Evolutionary conservation across 2,797 vertebrate species (phyloP), one percentile per base, ranked within the genome.

Genomic region (Bovichtus variegatus): DNA sequence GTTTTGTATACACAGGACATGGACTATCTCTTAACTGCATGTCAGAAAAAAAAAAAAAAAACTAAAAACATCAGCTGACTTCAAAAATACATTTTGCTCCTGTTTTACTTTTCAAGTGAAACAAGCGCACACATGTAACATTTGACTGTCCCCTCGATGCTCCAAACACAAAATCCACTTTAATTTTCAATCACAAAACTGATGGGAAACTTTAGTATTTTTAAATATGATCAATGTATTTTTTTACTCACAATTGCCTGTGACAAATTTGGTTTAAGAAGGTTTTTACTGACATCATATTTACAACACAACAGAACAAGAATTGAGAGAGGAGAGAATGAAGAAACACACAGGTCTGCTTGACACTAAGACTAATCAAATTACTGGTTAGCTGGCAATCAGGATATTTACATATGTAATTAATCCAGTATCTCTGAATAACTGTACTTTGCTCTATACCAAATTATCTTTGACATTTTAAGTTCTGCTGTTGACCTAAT

Each of bases 401-500:
- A 8, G 15, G 41, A 31, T 44, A 57, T 66, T 21, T 46, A 47
- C 1, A 5, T 1, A 40, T 49, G 34, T 34, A 9, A 34, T 34
- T 6, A 8, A 34, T 34, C 34, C 34, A 7, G 31, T 34, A 27
- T 34, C 9, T 36, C 40, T 43, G 11, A 21, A 19, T 43, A 44
- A 29, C 34, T n/a, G n/a, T 13, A 23, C 19, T n/a, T 63, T 23
- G 12, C 23, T 49, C 0, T 46, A 4, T 10, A 15, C 2, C 5
- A 58, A 47, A 65, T 47, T 18, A 47, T 60, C 29, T 9, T 40
- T 29, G 46, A 38, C n/a, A 31, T 49, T 43, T 18, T 44, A 10
- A 64, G n/a, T 13, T 46, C 10, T 63, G 54, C 34, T 29, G 18
- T 53, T 70, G 29, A 65, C 18, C 27, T 29, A 25, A 54, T 68